These are phyloP conservation scores for Lethrus apterus DNA, from an alignment of 1,140 invertebrate genomes.

Conservation along the genomic window DNA sequence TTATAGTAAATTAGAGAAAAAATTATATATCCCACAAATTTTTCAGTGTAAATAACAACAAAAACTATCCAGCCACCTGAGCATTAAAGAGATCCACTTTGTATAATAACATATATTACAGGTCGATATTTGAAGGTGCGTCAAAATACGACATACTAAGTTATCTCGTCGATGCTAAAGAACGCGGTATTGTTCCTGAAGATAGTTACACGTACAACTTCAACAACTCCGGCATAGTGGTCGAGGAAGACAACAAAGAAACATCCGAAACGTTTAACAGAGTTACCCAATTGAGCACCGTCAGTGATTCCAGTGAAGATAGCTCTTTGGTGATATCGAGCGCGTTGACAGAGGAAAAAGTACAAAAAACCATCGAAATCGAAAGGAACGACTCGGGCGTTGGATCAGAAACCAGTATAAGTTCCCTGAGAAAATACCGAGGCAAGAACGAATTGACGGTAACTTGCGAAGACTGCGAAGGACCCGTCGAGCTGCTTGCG, in stretches of 20 bases:
- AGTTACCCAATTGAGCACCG: conserved; percentile 50
- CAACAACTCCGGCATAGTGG: conserved; percentile 46
- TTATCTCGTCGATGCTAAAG: conserved; percentile 78
- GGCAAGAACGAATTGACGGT: conserved; percentile 42
- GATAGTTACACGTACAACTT: conserved; percentile 52
- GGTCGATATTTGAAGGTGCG: conserved; percentile 75
- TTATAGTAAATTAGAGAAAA: no score
- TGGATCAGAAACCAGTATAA: conserved; percentile 84
- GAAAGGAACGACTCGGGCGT: conserved; percentile 90
- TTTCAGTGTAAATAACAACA: no score
- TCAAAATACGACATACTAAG: conserved; percentile 84
- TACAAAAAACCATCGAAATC: conserved; percentile 54
- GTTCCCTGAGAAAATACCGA: conserved; percentile 67
- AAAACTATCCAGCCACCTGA: conserved; percentile 29
- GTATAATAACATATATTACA: conserved; percentile 26
- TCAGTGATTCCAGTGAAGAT: conserved; percentile 63
- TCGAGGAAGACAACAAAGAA: conserved; percentile 50
- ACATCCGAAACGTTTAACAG: conserved; percentile 40
- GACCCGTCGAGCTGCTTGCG: conserved; percentile 58
- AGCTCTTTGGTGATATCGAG: conserved; percentile 54
- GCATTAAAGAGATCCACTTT: background rate
- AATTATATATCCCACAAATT: no score
- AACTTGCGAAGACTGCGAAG: conserved; percentile 72
- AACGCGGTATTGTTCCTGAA: conserved; percentile 58
- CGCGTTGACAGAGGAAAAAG: conserved; percentile 34